phyloP scores from a whole-genome alignment of 2,888 invertebrate genomes.

The Eupithecia exiguata region DNA sequence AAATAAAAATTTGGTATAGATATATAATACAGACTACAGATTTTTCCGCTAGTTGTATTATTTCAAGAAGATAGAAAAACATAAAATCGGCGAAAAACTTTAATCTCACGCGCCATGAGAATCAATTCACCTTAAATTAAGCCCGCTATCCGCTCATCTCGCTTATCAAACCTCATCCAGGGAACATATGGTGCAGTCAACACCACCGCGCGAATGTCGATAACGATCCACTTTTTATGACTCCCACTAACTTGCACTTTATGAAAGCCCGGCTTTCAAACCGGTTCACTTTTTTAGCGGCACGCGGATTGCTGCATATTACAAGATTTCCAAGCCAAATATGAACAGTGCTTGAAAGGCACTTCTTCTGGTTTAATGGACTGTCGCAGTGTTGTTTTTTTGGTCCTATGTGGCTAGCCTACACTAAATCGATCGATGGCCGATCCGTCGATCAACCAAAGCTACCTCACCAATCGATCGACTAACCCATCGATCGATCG shows the following conservation, averaged over 20 bases:
- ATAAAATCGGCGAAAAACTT: too few relatives aligned
- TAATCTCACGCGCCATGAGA: too few relatives aligned
- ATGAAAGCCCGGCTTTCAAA: slow-evolving; percentile 30
- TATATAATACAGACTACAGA: too few relatives aligned
- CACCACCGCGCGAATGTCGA: slow-evolving; percentile 49
- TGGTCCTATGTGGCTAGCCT: not conserved
- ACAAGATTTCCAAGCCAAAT: not conserved
- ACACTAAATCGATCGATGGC: not conserved
- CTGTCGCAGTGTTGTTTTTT: not conserved
- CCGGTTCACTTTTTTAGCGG: slow-evolving; percentile 30
- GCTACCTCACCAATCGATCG: too few relatives aligned
- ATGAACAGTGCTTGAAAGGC: not conserved
- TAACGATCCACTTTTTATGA: slow-evolving; percentile 49
- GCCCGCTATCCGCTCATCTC: not conserved
- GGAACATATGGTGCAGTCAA: slow-evolving; percentile 47
- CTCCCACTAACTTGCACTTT: slow-evolving; percentile 35
- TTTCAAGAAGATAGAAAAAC: too few relatives aligned
- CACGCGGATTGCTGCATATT: slow-evolving; percentile 21
- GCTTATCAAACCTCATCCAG: slow-evolving; percentile 14
- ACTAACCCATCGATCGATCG: too few relatives aligned
- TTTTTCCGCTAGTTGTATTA: too few relatives aligned
- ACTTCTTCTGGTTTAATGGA: not conserved
- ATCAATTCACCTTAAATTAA: too few relatives aligned
- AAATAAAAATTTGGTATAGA: too few relatives aligned
- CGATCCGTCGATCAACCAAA: too few relatives aligned